Evolutionary conservation across 2,797 vertebrate genomes (phyloP).

Genomic region (Linurgus olivaceus): DNA sequence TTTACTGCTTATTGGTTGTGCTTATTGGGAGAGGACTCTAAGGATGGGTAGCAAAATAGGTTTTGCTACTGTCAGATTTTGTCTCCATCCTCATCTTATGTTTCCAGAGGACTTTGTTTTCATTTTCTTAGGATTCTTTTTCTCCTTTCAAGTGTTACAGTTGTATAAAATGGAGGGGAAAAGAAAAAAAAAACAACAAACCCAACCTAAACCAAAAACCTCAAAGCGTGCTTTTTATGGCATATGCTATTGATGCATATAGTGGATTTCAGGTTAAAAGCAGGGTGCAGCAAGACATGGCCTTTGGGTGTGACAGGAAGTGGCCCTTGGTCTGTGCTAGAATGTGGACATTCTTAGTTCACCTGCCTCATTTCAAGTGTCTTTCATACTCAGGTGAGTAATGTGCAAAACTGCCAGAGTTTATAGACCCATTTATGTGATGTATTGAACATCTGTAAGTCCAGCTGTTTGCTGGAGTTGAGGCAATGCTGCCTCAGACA

Average conservation of each 20-base stretch:
- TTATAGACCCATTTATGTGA: neutral
- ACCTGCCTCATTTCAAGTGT: conserved; percentile 3
- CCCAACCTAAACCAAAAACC: neutral
- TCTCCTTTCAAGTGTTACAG: neutral
- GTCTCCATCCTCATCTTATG: neutral
- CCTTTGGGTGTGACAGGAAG: neutral
- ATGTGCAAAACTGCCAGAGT: neutral
- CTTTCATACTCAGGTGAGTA: conserved; percentile 42
- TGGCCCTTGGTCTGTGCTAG: neutral
- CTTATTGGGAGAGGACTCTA: neutral
- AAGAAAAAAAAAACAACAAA: neutral
- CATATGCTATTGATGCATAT: neutral
- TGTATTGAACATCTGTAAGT: neutral
- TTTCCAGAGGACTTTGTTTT: neutral
- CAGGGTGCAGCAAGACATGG: neutral
- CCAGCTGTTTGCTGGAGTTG: neutral
- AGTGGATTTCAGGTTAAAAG: neutral
- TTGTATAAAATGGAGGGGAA: neutral
- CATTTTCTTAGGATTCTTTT: neutral
- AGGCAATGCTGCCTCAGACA: fast-evolving
- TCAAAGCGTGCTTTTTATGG: neutral
- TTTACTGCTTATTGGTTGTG: neutral
- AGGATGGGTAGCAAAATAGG: neutral
- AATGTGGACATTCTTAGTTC: neutral
- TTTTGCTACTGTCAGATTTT: neutral